These are phyloP conservation scores for Pagrus major DNA, from an alignment of 2,113 vertebrate genomes.

Conservation along the genomic window DNA sequence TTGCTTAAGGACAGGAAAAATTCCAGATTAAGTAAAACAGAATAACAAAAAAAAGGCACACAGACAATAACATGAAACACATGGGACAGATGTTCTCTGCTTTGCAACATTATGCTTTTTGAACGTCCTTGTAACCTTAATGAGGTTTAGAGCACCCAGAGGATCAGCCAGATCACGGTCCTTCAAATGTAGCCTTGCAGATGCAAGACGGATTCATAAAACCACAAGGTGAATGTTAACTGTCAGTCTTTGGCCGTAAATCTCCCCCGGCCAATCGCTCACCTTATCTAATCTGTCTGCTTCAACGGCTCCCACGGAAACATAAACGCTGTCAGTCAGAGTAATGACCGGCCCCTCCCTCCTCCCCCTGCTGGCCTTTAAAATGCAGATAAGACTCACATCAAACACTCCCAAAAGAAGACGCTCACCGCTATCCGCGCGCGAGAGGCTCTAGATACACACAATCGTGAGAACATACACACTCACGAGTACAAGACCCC, in stretches of 20 bases:
- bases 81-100: constrained; percentile 46
- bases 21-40: constrained; percentile 5
- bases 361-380: constrained; percentile 68
- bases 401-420: constrained; percentile 65
- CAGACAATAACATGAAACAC: constrained; percentile 12
- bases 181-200: constrained; percentile 40
- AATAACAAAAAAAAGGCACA: constrained; percentile 29
- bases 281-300: constrained; percentile 83
- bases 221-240: constrained; percentile 81
- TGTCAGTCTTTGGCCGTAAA: constrained; percentile 74
- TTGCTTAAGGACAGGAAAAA: constrained; percentile 33
- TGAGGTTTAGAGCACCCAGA: constrained; percentile 47
- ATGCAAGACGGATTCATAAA: constrained; percentile 65
- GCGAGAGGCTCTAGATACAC: constrained; percentile 32
- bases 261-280: constrained; percentile 74
- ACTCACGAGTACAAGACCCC: constrained; percentile 27
- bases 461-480: constrained; percentile 33
- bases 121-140: constrained; percentile 36
- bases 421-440: constrained; percentile 26
- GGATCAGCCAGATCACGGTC: constrained; percentile 47
- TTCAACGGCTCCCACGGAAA: constrained; percentile 78
- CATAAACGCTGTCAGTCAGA: constrained; percentile 82
- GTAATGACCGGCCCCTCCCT: constrained; percentile 69
- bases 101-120: constrained; percentile 7
- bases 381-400: constrained; percentile 78